Evolutionary conservation across 2,797 vertebrate genomes (phyloP).

Genomic region (Capromys pilorides): DNA sequence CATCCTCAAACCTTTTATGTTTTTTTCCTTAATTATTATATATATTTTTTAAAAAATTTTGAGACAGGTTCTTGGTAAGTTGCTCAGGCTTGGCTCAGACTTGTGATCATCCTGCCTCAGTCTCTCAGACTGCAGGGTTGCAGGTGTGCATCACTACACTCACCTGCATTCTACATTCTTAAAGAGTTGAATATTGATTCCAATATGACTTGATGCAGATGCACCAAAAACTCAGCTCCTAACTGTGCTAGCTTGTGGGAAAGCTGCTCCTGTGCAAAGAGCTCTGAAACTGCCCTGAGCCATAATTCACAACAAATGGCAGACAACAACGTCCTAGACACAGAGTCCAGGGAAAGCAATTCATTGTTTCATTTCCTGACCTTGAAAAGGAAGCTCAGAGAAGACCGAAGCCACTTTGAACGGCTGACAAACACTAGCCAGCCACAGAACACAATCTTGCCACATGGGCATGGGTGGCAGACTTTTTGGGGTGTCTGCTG

Average conservation of each 20-base stretch:
- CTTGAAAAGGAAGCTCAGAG: not conserved
- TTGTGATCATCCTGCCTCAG: not conserved
- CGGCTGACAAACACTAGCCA: slow-evolving; percentile 6
- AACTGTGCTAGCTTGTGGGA: not conserved
- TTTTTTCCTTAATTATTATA: not conserved
- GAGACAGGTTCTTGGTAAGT: not conserved
- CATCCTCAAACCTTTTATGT: not conserved
- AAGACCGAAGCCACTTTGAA: not conserved
- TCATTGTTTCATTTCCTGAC: not conserved
- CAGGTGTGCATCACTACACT: not conserved
- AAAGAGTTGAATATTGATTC: not conserved
- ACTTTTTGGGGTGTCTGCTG: slow-evolving; percentile 22
- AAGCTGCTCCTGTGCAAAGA: not conserved
- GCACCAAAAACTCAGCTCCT: not conserved
- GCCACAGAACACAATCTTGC: not conserved
- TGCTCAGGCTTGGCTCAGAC: not conserved
- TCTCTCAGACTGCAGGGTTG: not conserved
- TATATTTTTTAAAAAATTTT: not conserved
- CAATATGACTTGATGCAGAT: not conserved
- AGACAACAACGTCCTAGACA: not conserved
- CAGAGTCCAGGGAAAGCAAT: not conserved
- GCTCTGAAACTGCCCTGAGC: not conserved
- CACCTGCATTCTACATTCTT: not conserved
- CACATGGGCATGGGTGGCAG: not conserved
- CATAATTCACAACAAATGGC: slow-evolving; percentile 6